Conservation (phyloP, 2,113 vertebrate genomes). For the Eupsittula cactorum region DNA sequence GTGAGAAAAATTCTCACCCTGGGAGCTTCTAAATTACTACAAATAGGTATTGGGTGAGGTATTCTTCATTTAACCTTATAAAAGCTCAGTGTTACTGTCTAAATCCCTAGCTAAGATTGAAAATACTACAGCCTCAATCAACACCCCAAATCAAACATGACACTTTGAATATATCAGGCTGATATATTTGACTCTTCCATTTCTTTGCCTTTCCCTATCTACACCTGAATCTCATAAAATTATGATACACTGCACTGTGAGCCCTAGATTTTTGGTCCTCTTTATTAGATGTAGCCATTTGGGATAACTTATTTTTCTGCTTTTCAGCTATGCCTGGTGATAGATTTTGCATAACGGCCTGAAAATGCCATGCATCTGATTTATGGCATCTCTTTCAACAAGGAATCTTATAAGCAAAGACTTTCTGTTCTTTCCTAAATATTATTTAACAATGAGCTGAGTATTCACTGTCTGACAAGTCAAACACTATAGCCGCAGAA, state of each 20-base stretch:
- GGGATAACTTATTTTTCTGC: background rate
- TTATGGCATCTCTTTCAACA: background rate
- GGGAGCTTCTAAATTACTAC: background rate
- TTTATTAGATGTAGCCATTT: background rate
- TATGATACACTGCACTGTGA: background rate
- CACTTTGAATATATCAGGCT: background rate
- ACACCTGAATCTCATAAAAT: background rate
- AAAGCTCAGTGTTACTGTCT: background rate
- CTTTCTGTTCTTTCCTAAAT: background rate
- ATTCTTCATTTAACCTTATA: background rate
- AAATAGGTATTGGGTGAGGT: background rate
- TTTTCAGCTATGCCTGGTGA: background rate
- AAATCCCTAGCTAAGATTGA: background rate
- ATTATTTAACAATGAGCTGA: background rate
- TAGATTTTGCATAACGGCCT: background rate
- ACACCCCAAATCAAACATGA: background rate
- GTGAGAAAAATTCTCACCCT: background rate
- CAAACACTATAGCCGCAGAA: background rate
- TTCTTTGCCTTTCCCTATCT: background rate
- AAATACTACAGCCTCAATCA: background rate
- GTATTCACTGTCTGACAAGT: background rate
- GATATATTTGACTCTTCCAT: background rate
- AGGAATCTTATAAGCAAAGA: background rate
- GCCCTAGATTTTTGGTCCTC: background rate
- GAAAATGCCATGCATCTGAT: background rate